phyloP scores from a whole-genome alignment of 2,888 invertebrate species.

The Drosophila subsilvestris region DNA sequence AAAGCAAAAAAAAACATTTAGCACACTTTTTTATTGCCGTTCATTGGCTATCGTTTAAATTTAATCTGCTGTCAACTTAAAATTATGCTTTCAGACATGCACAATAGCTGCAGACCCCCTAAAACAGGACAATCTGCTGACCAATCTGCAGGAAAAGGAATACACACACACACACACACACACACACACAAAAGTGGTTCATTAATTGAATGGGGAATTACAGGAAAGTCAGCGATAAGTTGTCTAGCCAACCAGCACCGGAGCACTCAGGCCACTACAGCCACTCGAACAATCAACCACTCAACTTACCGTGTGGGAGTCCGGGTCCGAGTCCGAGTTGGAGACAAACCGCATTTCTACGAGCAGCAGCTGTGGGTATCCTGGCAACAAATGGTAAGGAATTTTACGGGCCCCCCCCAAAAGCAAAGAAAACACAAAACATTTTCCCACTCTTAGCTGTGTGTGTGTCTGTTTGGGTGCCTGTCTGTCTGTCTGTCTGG shows the following conservation, averaged over 20 bases:
- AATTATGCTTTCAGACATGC: too few species aligned
- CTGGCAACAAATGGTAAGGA: constrained; percentile 38
- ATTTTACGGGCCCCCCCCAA: constrained; percentile 7
- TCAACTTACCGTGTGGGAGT: background rate
- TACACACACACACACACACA: too few species aligned
- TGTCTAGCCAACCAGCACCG: constrained; percentile 38
- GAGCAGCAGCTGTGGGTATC: constrained; percentile 24
- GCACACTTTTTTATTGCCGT: too few species aligned
- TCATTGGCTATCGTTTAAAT: too few species aligned
- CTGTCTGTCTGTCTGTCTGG: constrained; percentile 17
- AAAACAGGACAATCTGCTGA: background rate
- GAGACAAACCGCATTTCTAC: constrained; percentile 36
- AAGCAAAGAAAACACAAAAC: constrained; percentile 17
- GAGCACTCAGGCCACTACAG: constrained; percentile 10
- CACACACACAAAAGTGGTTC: background rate
- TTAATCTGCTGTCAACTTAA: too few species aligned
- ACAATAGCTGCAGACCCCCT: background rate
- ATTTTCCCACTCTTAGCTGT: constrained; percentile 7
- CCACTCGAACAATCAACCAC: constrained; percentile 5
- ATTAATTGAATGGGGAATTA: constrained; percentile 26
- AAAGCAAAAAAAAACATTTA: too few species aligned
- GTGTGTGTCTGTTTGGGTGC: constrained; percentile 3
- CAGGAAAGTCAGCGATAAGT: constrained; percentile 35
- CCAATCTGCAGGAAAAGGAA: constrained; percentile 6
- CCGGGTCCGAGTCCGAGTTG: constrained; percentile 2